phyloP scores from a whole-genome alignment of 2,113 vertebrate species.

The Rhegmatorhina hoffmannsi region DNA sequence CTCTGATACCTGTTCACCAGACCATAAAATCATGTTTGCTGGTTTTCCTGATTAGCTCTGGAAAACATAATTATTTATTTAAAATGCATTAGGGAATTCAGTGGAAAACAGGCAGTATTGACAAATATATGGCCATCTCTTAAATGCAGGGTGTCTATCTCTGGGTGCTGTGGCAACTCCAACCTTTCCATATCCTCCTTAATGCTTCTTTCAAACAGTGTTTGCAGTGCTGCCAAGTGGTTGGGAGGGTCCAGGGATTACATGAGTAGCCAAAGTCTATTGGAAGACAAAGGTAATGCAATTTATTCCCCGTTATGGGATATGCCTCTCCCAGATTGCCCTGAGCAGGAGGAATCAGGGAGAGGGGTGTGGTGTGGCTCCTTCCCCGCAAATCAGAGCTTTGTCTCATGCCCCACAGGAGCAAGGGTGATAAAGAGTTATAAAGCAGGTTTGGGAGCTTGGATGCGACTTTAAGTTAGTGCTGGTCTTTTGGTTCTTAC shows the following conservation, averaged over 20 bases:
- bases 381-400: background rate
- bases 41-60: background rate
- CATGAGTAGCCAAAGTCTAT: background rate
- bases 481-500: background rate
- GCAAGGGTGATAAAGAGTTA: background rate
- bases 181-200: background rate
- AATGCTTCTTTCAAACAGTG: background rate
- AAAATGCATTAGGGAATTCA: background rate
- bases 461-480: background rate
- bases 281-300: background rate
- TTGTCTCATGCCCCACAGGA: background rate
- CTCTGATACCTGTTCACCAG: background rate
- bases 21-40: background rate
- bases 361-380: background rate
- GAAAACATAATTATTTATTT: background rate
- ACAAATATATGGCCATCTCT: background rate
- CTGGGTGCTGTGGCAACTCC: background rate
- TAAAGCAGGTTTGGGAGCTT: background rate
- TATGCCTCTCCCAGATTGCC: background rate
- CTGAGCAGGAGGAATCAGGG: background rate
- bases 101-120: background rate
- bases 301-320: background rate
- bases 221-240: background rate
- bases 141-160: rapidly evolving
- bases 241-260: background rate